Evolutionary conservation across 2,888 invertebrate species (phyloP), one percentile per base, ranked within the genome.

Genomic region (Cistogaster globosa): DNA sequence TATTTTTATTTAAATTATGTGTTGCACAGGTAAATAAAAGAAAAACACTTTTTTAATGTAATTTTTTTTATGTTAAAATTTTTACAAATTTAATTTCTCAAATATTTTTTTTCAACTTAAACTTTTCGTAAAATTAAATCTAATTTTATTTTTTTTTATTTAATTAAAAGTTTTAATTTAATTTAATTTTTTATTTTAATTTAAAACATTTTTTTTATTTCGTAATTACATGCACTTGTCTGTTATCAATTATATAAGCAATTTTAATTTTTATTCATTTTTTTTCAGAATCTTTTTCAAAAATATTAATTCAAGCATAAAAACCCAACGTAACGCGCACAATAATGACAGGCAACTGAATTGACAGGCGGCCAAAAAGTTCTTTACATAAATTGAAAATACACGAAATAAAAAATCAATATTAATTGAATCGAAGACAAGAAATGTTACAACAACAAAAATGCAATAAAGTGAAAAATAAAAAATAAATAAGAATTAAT

Each of bases 321-420:
- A 77, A 42, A 77, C 63, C 18, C 80, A 81, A 84, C 84, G 62
- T 84, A 72, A 77, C 81, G 81, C 81, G 80, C 58, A 20, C 68
- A 81, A 62, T n/a, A 57, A 55, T 77, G 72, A 72, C 58, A 63
- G 77, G 65, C 84, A 84, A 84, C 84, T 84, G 77, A 74, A 55
- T 77, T 84, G 84, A 84, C 81, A 81, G 62, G 51, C 68, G 38
- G 51, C 57, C 74, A 38, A 81, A 81, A 75, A 32, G 8, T 69
- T 67, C 55, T 69, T 57, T 12, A 77, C 60, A 77, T 72, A 80
- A 79, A 68, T 57, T 68, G 8, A 36, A 58, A 65, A 51, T 22
- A 12, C 26, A 74, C 45, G n/a, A 58, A 79, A 72, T 62, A 63
- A 53, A 42, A 69, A 80, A 80, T 76, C 71, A 72, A 80, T 80